These are phyloP conservation scores for Drosophila pallidifrons DNA, from an alignment of 1,140 invertebrate species.

Conservation along the genomic window DNA sequence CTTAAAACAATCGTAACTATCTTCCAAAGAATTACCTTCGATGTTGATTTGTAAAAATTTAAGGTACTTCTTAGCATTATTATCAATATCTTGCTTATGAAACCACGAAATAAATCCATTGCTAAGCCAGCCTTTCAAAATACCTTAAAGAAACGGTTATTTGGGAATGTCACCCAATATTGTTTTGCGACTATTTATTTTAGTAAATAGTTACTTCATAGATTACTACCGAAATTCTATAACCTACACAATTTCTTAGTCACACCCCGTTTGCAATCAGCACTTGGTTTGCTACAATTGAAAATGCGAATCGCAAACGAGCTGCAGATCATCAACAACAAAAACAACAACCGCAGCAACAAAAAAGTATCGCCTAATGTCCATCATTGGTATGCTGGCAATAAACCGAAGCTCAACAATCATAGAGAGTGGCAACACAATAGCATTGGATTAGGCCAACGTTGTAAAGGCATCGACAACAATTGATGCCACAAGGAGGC, in stretches of 20 bases:
- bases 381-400: slow-evolving; percentile 12
- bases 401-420: slow-evolving; percentile 6
- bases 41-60: no score
- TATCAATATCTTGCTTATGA: no score
- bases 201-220: no score
- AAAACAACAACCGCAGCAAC: not conserved
- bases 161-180: no score
- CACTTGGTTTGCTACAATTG: not conserved
- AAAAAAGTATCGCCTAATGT: slow-evolving; percentile 9
- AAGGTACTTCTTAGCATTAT: no score
- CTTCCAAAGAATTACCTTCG: no score
- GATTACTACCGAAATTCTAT: no score
- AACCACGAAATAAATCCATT: no score
- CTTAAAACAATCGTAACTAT: no score
- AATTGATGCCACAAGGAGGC: slow-evolving; percentile 14
- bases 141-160: no score
- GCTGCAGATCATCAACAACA: slow-evolving; percentile 5
- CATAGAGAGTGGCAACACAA: slow-evolving; percentile 4
- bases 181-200: no score
- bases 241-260: not conserved
- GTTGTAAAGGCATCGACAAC: slow-evolving; percentile 8
- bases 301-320: slow-evolving; percentile 1
- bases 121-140: no score
- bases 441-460: slow-evolving; percentile 18
- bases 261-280: slow-evolving; percentile 5